Percentiles rank a stretch among this genome's conserved stretches.
Evolutionary conservation across 2,888 invertebrate genomes (phyloP).

Genomic region (Trissoscelio sp.): DNA sequence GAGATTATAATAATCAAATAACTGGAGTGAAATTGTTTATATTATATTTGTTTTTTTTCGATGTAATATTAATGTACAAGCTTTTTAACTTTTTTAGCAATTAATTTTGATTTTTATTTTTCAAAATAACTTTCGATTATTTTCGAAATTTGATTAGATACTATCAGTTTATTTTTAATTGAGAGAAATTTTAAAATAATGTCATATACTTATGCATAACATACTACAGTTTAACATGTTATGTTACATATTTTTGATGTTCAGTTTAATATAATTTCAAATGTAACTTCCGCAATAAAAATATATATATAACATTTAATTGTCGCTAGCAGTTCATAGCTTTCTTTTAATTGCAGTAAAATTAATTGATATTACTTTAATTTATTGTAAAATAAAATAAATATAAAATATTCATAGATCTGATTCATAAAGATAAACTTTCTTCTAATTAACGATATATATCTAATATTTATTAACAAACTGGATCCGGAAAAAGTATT

Average conservation of each 20-base stretch:
- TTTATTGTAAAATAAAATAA: slow-evolving; percentile 7
- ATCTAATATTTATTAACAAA: slow-evolving; percentile 1
- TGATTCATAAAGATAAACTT: slow-evolving; percentile 20
- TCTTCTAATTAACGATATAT: slow-evolving; percentile 20
- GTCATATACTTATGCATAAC: too few relatives aligned
- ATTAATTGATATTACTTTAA: slow-evolving; percentile 28
- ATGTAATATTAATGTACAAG: neutral
- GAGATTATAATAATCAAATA: slow-evolving; percentile 18
- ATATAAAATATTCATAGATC: neutral
- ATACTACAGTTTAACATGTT: too few relatives aligned
- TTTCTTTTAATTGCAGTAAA: slow-evolving; percentile 29
- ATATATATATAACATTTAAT: slow-evolving; percentile 14
- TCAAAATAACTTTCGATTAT: neutral
- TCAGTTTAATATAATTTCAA: neutral
- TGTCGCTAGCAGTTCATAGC: neutral
- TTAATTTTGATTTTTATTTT: neutral
- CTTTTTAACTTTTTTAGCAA: neutral
- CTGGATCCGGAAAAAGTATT: neutral
- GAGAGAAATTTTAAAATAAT: slow-evolving; percentile 29
- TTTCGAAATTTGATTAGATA: neutral
- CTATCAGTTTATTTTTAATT: neutral
- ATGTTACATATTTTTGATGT: too few relatives aligned
- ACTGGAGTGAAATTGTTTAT: slow-evolving; percentile 15
- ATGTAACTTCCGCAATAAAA: slow-evolving; percentile 10
- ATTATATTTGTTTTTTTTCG: neutral